Evolutionary conservation across 2,113 vertebrate species (phyloP), one percentile per base, ranked within the genome.

Genomic region (Tenrec ecaudatus): DNA sequence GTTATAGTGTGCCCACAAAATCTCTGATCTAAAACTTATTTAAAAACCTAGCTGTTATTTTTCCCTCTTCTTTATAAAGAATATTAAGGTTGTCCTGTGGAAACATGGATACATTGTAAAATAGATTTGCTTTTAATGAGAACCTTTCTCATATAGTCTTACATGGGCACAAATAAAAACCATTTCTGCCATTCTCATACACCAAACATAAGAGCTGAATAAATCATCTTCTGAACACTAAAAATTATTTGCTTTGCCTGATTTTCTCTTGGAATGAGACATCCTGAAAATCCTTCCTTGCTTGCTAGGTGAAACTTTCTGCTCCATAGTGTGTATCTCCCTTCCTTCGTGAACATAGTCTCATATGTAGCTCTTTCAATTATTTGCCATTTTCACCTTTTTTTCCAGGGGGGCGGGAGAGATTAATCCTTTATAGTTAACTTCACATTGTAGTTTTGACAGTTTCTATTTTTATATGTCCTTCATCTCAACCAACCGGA

Each of bases 71-170:
- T 71, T 66, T 7, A 71, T 22, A 81, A 68, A 82, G 27, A 89
- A 60, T 11, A 82, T 58, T 38, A 69, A 82, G 38, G 27, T 53
- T 53, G 47, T 14, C 47, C 47, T 53, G 12, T 53, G 12, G 47
- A 53, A 91, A 71, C 2, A 87, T 80, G 7, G 16, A 19, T 75
- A n/a, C n/a, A 12, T 79, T 58, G 36, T 88, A 38, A 91, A 91
- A 86, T 12, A 75, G 16, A 89, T 27, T 82, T 86, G 3, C 7
- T 89, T 90, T 89, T 82, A 82, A 81, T 88, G 31, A 53, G 47
- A 84, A 68, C 2, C 1, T 94, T 91, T 86, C 73, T 33, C 25
- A 91, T 29, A 29, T 43, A 47, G 1, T 79, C 11, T 33, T 66
- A 47, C 15, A 27, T 40, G 3, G 47, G 84, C 53, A 79, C 36